phyloP scores from a whole-genome alignment of 2,888 invertebrate genomes.

The Dendrolimus houi region DNA sequence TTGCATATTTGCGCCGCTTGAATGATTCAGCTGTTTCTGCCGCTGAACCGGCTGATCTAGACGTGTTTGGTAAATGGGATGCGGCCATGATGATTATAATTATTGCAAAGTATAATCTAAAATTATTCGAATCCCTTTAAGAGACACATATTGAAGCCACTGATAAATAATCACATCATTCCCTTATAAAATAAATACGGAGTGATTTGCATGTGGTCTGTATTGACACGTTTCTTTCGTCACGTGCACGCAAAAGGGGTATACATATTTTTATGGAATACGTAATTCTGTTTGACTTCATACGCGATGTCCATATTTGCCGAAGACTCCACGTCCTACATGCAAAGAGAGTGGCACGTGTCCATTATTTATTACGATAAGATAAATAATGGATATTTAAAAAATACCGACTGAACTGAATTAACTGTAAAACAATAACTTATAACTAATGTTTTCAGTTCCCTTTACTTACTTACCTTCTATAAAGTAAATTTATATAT shows the following conservation, averaged over 20 bases:
- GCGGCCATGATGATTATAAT: too few relatives aligned
- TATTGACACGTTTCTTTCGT: conserved; percentile 40
- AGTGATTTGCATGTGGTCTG: not conserved
- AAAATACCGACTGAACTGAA: too few relatives aligned
- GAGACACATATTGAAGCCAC: not conserved
- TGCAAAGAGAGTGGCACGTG: conserved; percentile 51
- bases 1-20: too few relatives aligned
- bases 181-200: not conserved
- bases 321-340: conserved; percentile 70
- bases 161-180: not conserved
- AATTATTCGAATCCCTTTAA: too few relatives aligned
- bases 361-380: conserved; percentile 26
- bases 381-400: conserved; percentile 5
- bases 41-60: too few relatives aligned
- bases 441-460: too few relatives aligned
- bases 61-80: too few relatives aligned
- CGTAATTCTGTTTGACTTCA: conserved; percentile 75
- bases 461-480: too few relatives aligned
- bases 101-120: too few relatives aligned
- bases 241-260: conserved; percentile 66
- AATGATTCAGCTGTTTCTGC: too few relatives aligned
- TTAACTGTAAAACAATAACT: too few relatives aligned
- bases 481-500: too few relatives aligned
- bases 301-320: conserved; percentile 74
- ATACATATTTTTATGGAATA: conserved; percentile 71